A percentile compares a stretch with the other conserved stretches of the same genome.
Evolutionary conservation across 2,888 invertebrate genomes (phyloP).

Genomic region (Pollenia angustigena): DNA sequence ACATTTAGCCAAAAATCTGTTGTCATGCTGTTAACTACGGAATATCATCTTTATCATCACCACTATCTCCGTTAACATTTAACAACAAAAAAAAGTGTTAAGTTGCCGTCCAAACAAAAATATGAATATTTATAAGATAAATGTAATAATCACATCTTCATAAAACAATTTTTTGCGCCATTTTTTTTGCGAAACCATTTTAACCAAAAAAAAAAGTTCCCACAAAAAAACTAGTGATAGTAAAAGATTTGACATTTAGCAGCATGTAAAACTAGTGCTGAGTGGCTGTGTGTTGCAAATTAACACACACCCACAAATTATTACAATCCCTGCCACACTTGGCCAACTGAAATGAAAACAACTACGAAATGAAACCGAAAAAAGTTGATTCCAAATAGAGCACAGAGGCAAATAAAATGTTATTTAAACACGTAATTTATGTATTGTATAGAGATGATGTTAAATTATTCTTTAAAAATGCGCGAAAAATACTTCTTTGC

Average conservation of each 20-base stretch:
- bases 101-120: conserved; percentile 59
- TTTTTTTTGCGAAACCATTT: conserved; percentile 26
- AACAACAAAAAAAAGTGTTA: conserved; percentile 50
- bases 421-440: conserved; percentile 71
- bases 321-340: conserved; percentile 24
- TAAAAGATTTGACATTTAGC: conserved; percentile 68
- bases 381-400: conserved; percentile 39
- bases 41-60: conserved; percentile 19
- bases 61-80: conserved; percentile 8
- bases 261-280: conserved; percentile 55
- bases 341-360: conserved; percentile 31
- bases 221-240: conserved; percentile 34
- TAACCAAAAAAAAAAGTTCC: conserved; percentile 31
- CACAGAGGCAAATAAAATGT: conserved; percentile 67
- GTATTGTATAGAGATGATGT: conserved; percentile 57
- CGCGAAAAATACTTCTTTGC: conserved; percentile 54
- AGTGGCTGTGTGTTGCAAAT: conserved; percentile 32
- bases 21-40: conserved; percentile 25
- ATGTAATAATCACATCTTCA: conserved; percentile 71
- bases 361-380: conserved; percentile 26
- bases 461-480: conserved; percentile 69
- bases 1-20: conserved; percentile 24
- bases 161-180: conserved; percentile 35
- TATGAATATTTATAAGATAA: conserved; percentile 74
- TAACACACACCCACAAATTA: conserved; percentile 38